A percentile compares a stretch with the other conserved stretches of the same genome.
These are phyloP conservation scores for Masnerella sp. DNA, from an alignment of 2,888 invertebrate genomes.

Conservation along the genomic window DNA sequence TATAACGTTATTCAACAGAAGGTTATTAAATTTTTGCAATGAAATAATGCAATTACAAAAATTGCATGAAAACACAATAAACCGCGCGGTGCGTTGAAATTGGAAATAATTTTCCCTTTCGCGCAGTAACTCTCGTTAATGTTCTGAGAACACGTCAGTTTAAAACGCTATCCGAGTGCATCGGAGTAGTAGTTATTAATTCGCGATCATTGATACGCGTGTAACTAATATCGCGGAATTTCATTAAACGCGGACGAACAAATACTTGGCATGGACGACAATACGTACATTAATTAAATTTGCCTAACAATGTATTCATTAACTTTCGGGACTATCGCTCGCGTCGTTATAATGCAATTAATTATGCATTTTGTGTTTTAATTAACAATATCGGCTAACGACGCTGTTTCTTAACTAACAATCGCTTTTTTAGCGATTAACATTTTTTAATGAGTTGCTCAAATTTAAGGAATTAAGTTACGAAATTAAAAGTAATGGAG, in stretches of 20 bases:
- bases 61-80: too few species aligned
- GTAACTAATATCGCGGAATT: constrained; percentile 4
- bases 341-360: constrained; percentile 22
- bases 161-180: background rate
- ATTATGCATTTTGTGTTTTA: constrained; percentile 19
- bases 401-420: background rate
- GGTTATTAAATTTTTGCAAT: too few species aligned
- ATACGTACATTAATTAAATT: constrained; percentile 31
- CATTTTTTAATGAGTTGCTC: too few species aligned
- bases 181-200: constrained; percentile 6
- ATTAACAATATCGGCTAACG: constrained; percentile 9
- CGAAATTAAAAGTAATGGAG: too few species aligned
- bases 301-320: constrained; percentile 23
- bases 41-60: too few species aligned
- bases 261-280: constrained; percentile 9
- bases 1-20: too few species aligned
- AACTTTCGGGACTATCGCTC: constrained; percentile 3
- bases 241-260: constrained; percentile 16
- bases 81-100: too few species aligned
- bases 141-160: too few species aligned
- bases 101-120: too few species aligned
- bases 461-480: too few species aligned
- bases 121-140: too few species aligned
- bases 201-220: constrained; percentile 16
- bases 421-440: too few species aligned